Conservation (phyloP, 2,113 vertebrate genomes). For the Saguinus imperator region DNA sequence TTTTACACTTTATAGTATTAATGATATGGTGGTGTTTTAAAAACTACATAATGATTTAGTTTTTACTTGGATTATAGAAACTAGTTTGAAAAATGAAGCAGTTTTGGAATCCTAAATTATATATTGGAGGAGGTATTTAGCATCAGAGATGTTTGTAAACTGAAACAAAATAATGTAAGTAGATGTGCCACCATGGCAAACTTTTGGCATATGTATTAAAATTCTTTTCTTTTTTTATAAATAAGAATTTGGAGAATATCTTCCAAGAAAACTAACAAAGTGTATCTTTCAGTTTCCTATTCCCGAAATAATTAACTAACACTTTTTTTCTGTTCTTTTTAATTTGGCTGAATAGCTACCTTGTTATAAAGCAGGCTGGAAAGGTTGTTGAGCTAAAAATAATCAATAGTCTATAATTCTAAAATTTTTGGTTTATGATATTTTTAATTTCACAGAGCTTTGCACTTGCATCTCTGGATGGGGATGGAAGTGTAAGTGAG, state of each 20-base stretch:
- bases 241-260: constrained; percentile 10
- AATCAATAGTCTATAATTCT: background rate
- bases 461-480: constrained; percentile 44
- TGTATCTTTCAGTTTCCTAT: background rate
- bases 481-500: background rate
- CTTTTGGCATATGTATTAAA: background rate
- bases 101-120: background rate
- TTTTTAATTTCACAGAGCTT: constrained; percentile 68
- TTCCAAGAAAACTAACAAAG: constrained; percentile 13
- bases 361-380: constrained; percentile 39
- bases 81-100: background rate
- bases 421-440: constrained; percentile 18
- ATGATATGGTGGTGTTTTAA: background rate
- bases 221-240: constrained; percentile 43
- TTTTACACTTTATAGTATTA: constrained; percentile 1
- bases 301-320: constrained; percentile 11
- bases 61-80: background rate
- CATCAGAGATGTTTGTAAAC: constrained; percentile 1
- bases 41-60: background rate
- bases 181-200: background rate
- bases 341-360: constrained; percentile 37
- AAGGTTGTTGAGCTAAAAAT: constrained; percentile 41
- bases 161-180: constrained; percentile 10
- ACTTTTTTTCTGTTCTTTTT: background rate
- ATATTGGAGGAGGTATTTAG: background rate